Base-by-base conservation (phyloP, 2,113 vertebrate species). In the Heterocephalus glaber region DNA sequence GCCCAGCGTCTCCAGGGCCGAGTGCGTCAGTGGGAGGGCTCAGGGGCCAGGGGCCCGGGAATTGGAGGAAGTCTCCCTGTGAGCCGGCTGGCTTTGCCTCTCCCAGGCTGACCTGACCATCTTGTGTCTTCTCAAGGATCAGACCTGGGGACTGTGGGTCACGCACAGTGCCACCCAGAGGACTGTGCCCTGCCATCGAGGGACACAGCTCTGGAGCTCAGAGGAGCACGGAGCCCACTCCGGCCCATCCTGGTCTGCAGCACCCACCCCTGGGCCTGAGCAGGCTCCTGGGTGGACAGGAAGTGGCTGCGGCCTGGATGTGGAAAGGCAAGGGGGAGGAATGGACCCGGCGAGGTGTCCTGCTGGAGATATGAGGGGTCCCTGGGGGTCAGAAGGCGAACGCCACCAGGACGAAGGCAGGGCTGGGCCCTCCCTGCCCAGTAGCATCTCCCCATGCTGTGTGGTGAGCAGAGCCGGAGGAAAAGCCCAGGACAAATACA, bases 51-150 rank as follows among this genome's bases (percentile, higher is more conserved):
- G n/a, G n/a, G 2, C 22, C 20, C 7, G 16, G 65, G n/a, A 33
- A 2, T 1, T 2, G 9, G 8, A 3, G 38, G n/a, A 22, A 38
- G 9, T 10, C n/a, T 22, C 68, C 10, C 7, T 19, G 35, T 68
- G 68, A 70, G 52, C n/a, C 19, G 9, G n/a, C 19, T 4, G 19
- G n/a, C 8, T 20, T 19, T n/a, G 3, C n/a, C n/a, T 70, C n/a
- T 22, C 38, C 65, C 68, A 41, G 20, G 22, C 22, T 72, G 54
- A 8, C 38, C 70, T 41, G 70, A 72, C 65, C 38, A 24, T 11
- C n/a, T 41, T 9, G 7, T 17, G 22, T 24, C 22, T 41, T 41
- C 70, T 41, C 3, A 20, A 41, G 9, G n/a, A 22, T 72, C 70
- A 41, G 70, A 72, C 38, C 38, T 17, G 70, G 38, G 65, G 54